Percentiles rank a stretch among this genome's conserved stretches.
phyloP scores from a whole-genome alignment of 2,888 invertebrate genomes.

The Noctua fimbriata region DNA sequence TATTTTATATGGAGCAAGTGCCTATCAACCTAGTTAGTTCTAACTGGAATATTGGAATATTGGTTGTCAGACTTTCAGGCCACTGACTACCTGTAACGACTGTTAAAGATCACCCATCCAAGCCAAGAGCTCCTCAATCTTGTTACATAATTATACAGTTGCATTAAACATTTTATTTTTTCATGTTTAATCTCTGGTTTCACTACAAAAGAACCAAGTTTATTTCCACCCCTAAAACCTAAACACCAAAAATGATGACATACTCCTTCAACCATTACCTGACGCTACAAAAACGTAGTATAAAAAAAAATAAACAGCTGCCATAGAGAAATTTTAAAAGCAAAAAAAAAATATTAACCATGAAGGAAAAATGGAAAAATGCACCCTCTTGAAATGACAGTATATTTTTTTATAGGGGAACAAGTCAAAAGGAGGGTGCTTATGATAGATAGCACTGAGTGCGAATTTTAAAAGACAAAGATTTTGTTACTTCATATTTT shows the following conservation, averaged over 20 bases:
- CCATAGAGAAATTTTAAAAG: constrained; percentile 48
- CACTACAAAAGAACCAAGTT: constrained; percentile 13
- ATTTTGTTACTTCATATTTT: constrained; percentile 64
- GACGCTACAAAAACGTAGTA: constrained; percentile 40
- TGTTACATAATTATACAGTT: neutral
- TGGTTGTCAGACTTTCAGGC: no score
- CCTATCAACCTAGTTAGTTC: no score
- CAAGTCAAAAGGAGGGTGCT: constrained; percentile 55
- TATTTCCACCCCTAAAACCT: constrained; percentile 25
- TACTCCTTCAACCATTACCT: constrained; percentile 47
- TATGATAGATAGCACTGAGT: constrained; percentile 65
- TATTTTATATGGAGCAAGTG: no score
- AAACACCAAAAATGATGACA: constrained; percentile 46
- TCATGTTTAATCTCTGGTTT: constrained; percentile 8
- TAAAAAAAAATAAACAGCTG: constrained; percentile 54
- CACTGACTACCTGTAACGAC: no score
- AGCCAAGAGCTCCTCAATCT: neutral
- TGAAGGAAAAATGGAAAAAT: constrained; percentile 58
- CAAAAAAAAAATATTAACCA: constrained; percentile 33
- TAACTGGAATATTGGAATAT: no score
- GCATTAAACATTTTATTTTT: constrained; percentile 2
- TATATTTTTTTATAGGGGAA: constrained; percentile 65
- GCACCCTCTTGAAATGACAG: constrained; percentile 63
- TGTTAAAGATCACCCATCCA: neutral
- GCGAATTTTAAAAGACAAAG: constrained; percentile 63